These are phyloP conservation scores for Polydrusus tereticollis DNA, from an alignment of 2,888 invertebrate genomes.

Conservation along the genomic window DNA sequence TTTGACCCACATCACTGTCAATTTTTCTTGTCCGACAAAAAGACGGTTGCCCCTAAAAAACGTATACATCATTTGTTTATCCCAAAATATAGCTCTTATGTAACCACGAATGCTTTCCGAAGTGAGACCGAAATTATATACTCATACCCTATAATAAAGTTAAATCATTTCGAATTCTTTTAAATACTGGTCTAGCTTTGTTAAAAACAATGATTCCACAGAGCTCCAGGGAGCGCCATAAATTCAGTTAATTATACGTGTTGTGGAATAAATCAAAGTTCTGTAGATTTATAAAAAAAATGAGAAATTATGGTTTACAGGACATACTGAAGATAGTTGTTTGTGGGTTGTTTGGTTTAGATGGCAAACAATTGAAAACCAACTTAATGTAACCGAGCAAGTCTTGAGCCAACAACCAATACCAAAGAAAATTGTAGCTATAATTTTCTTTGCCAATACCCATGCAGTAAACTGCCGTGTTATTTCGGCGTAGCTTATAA, in stretches of 20 bases:
- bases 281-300: background rate
- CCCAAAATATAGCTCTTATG: conserved; percentile 6
- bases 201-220: background rate
- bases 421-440: too few species aligned
- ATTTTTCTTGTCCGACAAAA: background rate
- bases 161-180: conserved; percentile 3
- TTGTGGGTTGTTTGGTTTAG: too few species aligned
- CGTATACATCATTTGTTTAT: conserved; percentile 3
- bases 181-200: background rate
- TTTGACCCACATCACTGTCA: conserved; percentile 13
- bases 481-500: too few species aligned
- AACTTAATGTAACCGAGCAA: too few species aligned
- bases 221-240: background rate
- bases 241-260: conserved; percentile 2
- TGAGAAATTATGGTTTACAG: too few species aligned
- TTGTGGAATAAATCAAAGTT: conserved; percentile 9
- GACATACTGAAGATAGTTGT: too few species aligned
- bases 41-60: background rate
- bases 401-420: too few species aligned
- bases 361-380: too few species aligned
- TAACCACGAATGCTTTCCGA: background rate
- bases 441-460: too few species aligned
- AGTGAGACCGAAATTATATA: background rate
- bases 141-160: background rate
- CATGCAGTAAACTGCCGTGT: too few species aligned